These are phyloP conservation scores for Danio tinwini DNA, from an alignment of 2,797 vertebrate species.

Conservation along the genomic window DNA sequence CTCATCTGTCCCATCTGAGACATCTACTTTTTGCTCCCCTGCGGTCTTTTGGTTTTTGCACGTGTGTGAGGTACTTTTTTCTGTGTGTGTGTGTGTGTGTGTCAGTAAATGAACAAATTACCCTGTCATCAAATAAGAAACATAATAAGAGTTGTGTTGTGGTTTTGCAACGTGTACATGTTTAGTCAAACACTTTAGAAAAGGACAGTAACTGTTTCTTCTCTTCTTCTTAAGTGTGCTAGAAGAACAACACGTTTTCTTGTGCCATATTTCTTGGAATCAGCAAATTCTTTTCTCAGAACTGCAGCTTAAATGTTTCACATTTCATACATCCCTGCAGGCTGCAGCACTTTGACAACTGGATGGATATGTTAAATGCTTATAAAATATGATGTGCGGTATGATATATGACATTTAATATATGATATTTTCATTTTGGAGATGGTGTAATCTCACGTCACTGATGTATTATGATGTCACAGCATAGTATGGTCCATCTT, in stretches of 20 bases:
- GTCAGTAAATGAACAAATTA: conserved; percentile 50
- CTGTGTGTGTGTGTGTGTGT: conserved; percentile 28
- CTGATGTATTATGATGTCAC: conserved; percentile 21
- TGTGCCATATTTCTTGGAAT: conserved; percentile 16
- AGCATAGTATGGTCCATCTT: conserved; percentile 12
- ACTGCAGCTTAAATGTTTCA: conserved; percentile 6
- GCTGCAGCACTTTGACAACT: not conserved
- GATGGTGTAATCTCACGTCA: not conserved
- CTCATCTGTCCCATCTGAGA: not conserved
- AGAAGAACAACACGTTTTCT: conserved; percentile 11
- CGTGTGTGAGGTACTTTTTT: conserved; percentile 40
- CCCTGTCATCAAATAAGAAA: not conserved
- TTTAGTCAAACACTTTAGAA: not conserved
- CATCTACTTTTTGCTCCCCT: conserved; percentile 2
- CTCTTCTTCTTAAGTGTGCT: not conserved
- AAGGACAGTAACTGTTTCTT: not conserved
- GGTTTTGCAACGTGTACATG: not conserved
- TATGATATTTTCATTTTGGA: not conserved
- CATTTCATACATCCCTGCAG: not conserved
- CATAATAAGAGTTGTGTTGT: not conserved
- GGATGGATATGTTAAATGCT: not conserved
- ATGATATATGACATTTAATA: too few species aligned
- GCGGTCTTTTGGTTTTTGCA: conserved; percentile 45
- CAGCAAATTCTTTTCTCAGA: not conserved
- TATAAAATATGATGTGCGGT: not conserved